A percentile compares a stretch with the other conserved stretches of the same genome.
phyloP scores from a whole-genome alignment of 2,113 vertebrate genomes.

The Pelmatolapia mariae region DNA sequence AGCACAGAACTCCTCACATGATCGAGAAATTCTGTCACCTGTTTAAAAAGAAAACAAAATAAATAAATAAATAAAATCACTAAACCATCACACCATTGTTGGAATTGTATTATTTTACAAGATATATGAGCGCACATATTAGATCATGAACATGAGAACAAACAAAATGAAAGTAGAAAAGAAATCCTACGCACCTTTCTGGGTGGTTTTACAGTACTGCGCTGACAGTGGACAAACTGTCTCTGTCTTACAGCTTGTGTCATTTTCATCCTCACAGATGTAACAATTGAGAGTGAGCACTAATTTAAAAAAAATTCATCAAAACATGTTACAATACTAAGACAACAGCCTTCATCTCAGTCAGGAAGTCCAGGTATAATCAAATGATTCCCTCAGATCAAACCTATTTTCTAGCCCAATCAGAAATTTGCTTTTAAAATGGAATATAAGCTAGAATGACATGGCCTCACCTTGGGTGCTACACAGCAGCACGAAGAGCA shows the following conservation, averaged over 20 bases:
- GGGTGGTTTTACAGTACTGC: constrained; percentile 24
- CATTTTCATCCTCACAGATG: background rate
- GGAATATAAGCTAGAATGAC: background rate
- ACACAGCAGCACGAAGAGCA: constrained; percentile 53
- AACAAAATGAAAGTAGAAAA: background rate
- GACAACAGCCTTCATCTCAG: background rate
- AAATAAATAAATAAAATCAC: background rate
- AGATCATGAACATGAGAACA: background rate
- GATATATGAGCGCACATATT: background rate
- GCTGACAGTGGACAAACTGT: background rate
- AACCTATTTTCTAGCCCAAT: background rate
- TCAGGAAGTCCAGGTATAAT: background rate
- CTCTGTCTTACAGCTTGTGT: background rate
- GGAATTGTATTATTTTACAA: background rate
- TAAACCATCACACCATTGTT: background rate
- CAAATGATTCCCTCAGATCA: background rate
- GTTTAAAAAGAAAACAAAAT: background rate
- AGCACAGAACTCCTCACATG: constrained; percentile 33
- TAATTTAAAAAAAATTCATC: background rate
- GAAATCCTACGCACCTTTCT: background rate
- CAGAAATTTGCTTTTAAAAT: background rate
- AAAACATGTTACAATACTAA: background rate
- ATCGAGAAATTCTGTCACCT: background rate
- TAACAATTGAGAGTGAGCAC: constrained; percentile 54
- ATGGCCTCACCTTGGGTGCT: constrained; percentile 45